Evolutionary conservation across 2,113 vertebrate genomes (phyloP).

Genomic region (Xenus cinereus): DNA sequence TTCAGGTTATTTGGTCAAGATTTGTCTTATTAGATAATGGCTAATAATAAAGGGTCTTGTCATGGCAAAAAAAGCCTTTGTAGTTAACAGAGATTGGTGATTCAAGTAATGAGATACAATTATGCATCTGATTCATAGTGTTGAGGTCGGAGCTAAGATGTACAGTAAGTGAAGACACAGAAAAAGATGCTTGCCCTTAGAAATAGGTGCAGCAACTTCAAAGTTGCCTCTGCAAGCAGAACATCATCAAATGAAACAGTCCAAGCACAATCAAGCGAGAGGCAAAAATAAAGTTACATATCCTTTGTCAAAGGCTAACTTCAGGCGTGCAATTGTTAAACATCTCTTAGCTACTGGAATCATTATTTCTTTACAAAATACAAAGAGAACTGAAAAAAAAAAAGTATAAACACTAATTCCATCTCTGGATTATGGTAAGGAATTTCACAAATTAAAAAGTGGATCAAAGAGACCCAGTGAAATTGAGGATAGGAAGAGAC

Average conservation of each 20-base stretch:
- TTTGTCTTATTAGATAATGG: conserved; percentile 34
- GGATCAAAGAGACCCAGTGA: background rate
- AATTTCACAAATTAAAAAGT: background rate
- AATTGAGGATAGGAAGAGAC: background rate
- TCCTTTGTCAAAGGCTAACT: background rate
- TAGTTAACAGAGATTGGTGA: background rate
- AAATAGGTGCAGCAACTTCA: background rate
- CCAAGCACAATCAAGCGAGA: background rate
- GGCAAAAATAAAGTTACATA: background rate
- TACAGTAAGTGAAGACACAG: background rate
- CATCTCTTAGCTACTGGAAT: background rate
- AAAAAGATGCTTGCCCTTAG: background rate
- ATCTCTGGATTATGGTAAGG: background rate
- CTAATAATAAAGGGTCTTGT: conserved; percentile 11
- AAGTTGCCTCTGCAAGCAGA: background rate
- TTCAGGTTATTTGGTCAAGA: conserved; percentile 28
- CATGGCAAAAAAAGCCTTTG: background rate
- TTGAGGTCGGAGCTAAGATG: background rate
- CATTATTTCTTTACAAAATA: background rate
- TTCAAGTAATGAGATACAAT: conserved; percentile 26
- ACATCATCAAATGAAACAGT: background rate
- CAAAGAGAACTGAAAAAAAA: background rate
- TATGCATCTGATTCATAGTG: background rate
- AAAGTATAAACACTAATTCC: background rate
- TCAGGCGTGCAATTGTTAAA: background rate